Conservation (phyloP, 2,113 vertebrate genomes). For the Lepus timidus region DNA sequence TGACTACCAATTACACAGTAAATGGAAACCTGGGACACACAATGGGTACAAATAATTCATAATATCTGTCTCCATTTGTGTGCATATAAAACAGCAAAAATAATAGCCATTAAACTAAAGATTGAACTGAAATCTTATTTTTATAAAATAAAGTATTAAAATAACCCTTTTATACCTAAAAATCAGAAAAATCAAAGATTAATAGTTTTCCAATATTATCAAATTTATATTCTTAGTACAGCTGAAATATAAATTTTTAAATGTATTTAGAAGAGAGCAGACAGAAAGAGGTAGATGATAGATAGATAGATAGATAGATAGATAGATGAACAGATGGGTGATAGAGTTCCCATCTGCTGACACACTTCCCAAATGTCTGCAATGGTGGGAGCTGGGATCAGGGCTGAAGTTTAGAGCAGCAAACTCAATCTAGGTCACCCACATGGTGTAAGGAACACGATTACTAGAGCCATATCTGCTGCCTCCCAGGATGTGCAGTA, state of each 20-base stretch:
- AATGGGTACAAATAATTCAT: slow-evolving; percentile 85
- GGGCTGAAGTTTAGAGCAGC: too few relatives aligned
- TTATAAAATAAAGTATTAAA: slow-evolving; percentile 67
- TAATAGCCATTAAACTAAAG: slow-evolving; percentile 72
- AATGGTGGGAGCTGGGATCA: too few relatives aligned
- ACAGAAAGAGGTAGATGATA: too few relatives aligned
- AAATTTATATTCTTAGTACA: slow-evolving; percentile 21
- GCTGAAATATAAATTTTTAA: background rate
- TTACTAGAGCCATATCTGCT: too few relatives aligned
- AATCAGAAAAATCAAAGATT: slow-evolving; percentile 4
- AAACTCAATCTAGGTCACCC: too few relatives aligned
- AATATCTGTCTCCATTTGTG: slow-evolving; percentile 75
- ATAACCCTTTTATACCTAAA: slow-evolving; percentile 63
- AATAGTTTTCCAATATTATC: background rate
- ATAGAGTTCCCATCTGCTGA: too few relatives aligned
- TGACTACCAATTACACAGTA: slow-evolving; percentile 77
- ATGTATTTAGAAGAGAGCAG: too few relatives aligned
- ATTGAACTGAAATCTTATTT: slow-evolving; percentile 71
- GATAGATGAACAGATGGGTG: too few relatives aligned
- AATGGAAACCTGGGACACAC: slow-evolving; percentile 76
- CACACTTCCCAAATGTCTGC: too few relatives aligned
- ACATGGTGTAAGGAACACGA: too few relatives aligned
- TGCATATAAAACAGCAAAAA: slow-evolving; percentile 73
- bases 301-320: too few relatives aligned
- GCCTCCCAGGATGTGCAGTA: too few relatives aligned